phyloP scores from a whole-genome alignment of 37 sponge, comb jelly and placozoan genomes.

The Hexactinellida sp. region DNA sequence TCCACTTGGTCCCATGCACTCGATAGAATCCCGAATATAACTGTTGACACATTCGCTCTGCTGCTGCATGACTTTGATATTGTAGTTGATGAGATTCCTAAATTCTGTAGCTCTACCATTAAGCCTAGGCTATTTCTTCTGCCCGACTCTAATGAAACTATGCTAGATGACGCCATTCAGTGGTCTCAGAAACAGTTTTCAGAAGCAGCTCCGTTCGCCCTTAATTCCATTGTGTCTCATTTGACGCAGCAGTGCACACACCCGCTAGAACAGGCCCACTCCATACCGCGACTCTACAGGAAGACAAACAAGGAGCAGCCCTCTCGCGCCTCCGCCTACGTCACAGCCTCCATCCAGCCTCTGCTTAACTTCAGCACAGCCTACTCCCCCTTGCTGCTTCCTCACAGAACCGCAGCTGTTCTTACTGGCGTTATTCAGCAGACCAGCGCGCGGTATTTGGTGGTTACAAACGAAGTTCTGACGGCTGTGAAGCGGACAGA shows the following conservation, averaged over 20 bases:
- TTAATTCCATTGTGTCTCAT: background rate
- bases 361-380: background rate
- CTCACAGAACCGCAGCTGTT: background rate
- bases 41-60: background rate
- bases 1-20: background rate
- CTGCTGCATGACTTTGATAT: background rate
- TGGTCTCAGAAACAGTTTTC: slow-evolving; percentile 22
- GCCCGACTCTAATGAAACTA: background rate
- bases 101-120: background rate
- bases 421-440: background rate
- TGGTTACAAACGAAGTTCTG: slow-evolving; percentile 54
- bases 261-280: slow-evolving; percentile 52
- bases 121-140: background rate
- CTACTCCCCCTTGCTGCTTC: background rate
- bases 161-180: slow-evolving; percentile 18
- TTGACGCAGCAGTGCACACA: slow-evolving; percentile 38
- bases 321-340: background rate
- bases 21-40: background rate
- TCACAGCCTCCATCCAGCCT: background rate
- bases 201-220: background rate
- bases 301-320: slow-evolving; percentile 72
- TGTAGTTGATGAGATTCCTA: background rate
- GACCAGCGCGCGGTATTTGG: slow-evolving; percentile 37
- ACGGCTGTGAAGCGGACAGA: slow-evolving; percentile 81
- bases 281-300: slow-evolving; percentile 77